Percentiles rank a stretch among this genome's conserved stretches.
Evolutionary conservation across 2,888 invertebrate species (phyloP).

Genomic region (Pandemis corylana): DNA sequence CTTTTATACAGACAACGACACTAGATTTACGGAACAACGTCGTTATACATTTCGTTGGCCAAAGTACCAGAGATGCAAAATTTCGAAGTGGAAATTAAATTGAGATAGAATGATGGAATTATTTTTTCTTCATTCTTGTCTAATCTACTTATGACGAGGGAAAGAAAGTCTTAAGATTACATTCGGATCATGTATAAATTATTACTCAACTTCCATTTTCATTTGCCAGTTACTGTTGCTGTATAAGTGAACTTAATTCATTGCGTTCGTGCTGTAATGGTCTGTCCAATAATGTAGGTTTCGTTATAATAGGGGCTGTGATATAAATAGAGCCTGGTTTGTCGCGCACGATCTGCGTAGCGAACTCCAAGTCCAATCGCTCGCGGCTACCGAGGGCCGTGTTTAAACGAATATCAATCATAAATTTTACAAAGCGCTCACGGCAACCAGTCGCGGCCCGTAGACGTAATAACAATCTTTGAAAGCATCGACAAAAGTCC

Average conservation of each 20-base stretch:
- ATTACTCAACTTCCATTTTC: constrained; percentile 15
- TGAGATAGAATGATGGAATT: not conserved
- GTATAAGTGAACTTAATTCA: constrained; percentile 17
- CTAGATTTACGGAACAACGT: constrained; percentile 49
- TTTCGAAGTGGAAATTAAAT: not conserved
- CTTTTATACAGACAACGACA: constrained; percentile 50
- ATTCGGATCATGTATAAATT: constrained; percentile 20
- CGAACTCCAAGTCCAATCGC: constrained; percentile 53
- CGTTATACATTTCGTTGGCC: constrained; percentile 31
- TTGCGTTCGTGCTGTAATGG: constrained; percentile 7
- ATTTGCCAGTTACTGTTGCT: not conserved
- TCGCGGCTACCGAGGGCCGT: constrained; percentile 42
- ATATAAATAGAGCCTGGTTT: constrained; percentile 45
- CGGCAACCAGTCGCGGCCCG: constrained; percentile 44
- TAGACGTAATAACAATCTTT: constrained; percentile 44
- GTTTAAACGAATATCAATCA: constrained; percentile 55
- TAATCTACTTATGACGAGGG: constrained; percentile 4
- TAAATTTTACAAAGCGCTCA: constrained; percentile 51
- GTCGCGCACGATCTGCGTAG: constrained; percentile 59
- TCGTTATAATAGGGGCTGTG: constrained; percentile 15
- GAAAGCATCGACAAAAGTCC: constrained; percentile 35
- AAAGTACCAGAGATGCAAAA: not conserved
- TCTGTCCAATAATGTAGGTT: constrained; percentile 19
- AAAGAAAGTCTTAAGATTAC: constrained; percentile 16
- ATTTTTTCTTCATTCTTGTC: not conserved